phyloP scores from a whole-genome alignment of 2,113 vertebrate genomes.

The Malurus melanocephalus region DNA sequence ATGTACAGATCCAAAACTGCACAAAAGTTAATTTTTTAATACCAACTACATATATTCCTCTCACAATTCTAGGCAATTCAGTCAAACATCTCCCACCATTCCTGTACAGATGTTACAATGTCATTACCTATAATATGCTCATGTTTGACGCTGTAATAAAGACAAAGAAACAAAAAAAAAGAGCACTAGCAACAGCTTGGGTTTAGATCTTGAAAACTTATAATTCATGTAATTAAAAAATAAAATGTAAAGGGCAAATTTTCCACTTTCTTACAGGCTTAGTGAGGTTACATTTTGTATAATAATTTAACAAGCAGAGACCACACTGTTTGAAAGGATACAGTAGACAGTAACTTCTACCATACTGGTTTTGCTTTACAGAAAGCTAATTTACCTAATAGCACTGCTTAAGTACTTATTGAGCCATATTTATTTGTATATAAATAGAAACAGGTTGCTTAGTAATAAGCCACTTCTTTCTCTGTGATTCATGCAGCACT shows the following conservation, averaged over 20 bases:
- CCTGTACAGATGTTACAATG: not conserved
- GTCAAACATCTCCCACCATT: not conserved
- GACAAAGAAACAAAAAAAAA: not conserved
- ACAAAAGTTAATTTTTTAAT: not conserved
- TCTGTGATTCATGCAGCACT: not conserved
- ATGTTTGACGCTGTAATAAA: not conserved
- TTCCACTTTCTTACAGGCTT: not conserved
- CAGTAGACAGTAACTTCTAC: not conserved
- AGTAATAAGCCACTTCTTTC: constrained; percentile 15
- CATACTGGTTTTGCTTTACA: not conserved
- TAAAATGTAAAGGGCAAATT: not conserved
- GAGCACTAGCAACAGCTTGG: not conserved
- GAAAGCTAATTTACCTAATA: constrained; percentile 1
- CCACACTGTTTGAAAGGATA: not conserved
- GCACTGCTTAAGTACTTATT: not conserved
- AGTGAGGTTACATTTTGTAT: not conserved
- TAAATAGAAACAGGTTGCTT: constrained; percentile 48
- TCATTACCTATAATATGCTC: not conserved
- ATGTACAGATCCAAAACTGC: not conserved
- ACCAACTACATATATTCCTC: not conserved
- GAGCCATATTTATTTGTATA: constrained; percentile 22
- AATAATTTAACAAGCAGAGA: not conserved
- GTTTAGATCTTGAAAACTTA: not conserved
- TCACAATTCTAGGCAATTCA: not conserved
- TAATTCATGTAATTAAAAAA: not conserved